These are phyloP conservation scores for Epinotia nisella DNA, from an alignment of 2,888 invertebrate species.

Conservation along the genomic window DNA sequence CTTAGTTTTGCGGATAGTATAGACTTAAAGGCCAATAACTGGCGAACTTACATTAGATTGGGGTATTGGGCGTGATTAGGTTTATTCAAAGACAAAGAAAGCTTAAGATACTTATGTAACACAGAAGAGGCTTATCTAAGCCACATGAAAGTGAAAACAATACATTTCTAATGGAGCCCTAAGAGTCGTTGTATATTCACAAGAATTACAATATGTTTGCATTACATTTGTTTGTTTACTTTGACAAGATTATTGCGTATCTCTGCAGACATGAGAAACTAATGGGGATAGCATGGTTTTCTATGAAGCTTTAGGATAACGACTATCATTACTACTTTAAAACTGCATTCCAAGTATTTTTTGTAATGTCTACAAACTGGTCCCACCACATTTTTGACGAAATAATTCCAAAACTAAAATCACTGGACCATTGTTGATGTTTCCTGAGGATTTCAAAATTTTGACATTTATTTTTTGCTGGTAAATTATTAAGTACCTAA, in stretches of 20 bases:
- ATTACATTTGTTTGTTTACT: conserved; percentile 22
- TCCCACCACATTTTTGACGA: too few species aligned
- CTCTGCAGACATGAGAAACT: not conserved
- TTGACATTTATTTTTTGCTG: too few species aligned
- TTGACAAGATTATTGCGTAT: conserved; percentile 32
- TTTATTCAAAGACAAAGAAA: not conserved
- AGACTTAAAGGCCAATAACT: too few species aligned
- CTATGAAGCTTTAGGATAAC: not conserved
- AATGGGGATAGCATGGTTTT: conserved; percentile 1
- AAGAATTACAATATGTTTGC: conserved; percentile 17
- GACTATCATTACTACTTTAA: not conserved
- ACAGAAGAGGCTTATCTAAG: not conserved
- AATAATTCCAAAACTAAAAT: too few species aligned
- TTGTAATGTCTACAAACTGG: too few species aligned
- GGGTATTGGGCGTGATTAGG: not conserved
- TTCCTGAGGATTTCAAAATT: too few species aligned
- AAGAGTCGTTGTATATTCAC: conserved; percentile 11
- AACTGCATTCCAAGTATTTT: too few species aligned
- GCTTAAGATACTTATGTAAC: not conserved
- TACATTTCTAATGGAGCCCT: conserved; percentile 6
- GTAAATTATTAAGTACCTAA: too few species aligned
- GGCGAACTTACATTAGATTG: too few species aligned
- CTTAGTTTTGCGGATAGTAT: too few species aligned
- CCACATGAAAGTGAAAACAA: conserved; percentile 27
- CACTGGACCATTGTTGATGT: too few species aligned